These are phyloP conservation scores for Rhineura floridana DNA, from an alignment of 2,113 vertebrate species.

Conservation along the genomic window DNA sequence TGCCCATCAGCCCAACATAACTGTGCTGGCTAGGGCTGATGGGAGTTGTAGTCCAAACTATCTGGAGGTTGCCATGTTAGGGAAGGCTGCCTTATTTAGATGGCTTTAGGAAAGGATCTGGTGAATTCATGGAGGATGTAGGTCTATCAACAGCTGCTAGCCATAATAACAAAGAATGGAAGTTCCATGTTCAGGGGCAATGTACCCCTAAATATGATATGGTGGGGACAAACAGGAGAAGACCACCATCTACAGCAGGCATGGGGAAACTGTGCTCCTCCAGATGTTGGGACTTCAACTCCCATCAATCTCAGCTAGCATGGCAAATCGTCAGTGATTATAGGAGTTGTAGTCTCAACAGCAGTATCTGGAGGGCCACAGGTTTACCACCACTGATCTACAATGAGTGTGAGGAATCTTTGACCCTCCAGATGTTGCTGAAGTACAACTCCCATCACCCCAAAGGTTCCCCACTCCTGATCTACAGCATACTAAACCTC, in stretches of 20 bases:
- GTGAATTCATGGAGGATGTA: neutral
- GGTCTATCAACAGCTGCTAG: neutral
- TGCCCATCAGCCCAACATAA: too few species aligned
- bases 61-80: too few species aligned
- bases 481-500: neutral
- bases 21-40: too few species aligned
- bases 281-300: neutral
- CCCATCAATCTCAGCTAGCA: neutral
- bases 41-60: too few species aligned
- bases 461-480: too few species aligned
- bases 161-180: neutral
- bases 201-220: neutral
- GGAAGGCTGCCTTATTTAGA: neutral
- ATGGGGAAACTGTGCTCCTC: neutral
- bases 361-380: neutral
- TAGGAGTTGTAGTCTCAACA: neutral
- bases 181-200: neutral
- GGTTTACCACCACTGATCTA: too few species aligned
- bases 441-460: too few species aligned
- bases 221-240: neutral
- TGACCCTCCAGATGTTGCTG: too few species aligned
- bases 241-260: neutral
- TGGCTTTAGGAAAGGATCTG: neutral
- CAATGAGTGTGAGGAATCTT: too few species aligned
- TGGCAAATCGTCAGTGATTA: neutral